Conservation (phyloP, 2,113 vertebrate species). For the Athene cunicularia region DNA sequence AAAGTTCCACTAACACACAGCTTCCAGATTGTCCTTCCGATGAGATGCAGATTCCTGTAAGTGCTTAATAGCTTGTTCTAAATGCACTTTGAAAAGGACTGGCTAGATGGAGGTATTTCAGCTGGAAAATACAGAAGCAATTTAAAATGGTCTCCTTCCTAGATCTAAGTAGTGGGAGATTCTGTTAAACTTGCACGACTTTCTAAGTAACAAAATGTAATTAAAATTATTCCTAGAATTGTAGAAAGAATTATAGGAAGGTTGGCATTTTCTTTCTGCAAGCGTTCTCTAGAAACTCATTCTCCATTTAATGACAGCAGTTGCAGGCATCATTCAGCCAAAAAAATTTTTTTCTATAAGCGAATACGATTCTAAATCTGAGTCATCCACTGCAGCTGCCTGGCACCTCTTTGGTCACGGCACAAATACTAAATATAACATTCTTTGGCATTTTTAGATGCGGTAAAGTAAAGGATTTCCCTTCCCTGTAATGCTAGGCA, state of each 20-base stretch:
- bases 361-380: background rate
- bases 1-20: background rate
- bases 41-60: background rate
- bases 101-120: background rate
- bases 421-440: slow-evolving; percentile 24
- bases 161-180: background rate
- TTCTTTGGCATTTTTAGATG: slow-evolving; percentile 23
- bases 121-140: background rate
- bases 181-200: background rate
- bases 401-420: slow-evolving; percentile 7
- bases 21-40: background rate
- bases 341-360: background rate
- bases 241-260: background rate
- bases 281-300: background rate
- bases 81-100: background rate
- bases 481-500: background rate
- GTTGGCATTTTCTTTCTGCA: background rate
- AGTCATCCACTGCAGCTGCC: slow-evolving; percentile 51
- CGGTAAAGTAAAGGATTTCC: slow-evolving; percentile 44
- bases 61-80: background rate
- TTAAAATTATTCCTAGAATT: background rate
- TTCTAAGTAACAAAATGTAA: background rate
- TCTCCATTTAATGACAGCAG: background rate
- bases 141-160: background rate
- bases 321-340: slow-evolving; percentile 17